Conservation (phyloP, 2,113 vertebrate genomes). For the Salminus brasiliensis region DNA sequence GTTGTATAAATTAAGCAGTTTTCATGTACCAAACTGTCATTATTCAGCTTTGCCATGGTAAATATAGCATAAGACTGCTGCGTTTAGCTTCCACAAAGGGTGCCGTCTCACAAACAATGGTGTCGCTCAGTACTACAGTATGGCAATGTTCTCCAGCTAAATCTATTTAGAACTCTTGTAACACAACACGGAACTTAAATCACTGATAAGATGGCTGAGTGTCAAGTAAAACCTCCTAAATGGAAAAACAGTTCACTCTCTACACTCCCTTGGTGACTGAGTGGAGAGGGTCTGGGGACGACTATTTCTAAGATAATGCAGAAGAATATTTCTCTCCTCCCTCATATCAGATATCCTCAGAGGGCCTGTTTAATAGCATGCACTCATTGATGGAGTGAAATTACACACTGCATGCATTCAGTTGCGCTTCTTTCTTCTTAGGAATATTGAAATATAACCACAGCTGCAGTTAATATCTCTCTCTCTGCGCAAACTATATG, state of each 20-base stretch:
- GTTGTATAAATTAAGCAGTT: neutral
- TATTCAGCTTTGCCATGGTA: too few species aligned
- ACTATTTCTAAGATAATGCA: neutral
- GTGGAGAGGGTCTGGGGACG: neutral
- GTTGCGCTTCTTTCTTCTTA: neutral
- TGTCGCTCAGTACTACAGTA: neutral
- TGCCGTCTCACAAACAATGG: too few species aligned
- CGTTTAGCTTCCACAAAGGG: too few species aligned
- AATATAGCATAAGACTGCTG: too few species aligned
- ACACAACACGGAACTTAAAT: neutral
- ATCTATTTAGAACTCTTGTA: neutral
- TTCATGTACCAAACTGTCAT: too few species aligned
- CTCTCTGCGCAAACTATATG: neutral
- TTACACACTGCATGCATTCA: neutral
- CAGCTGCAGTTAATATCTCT: neutral
- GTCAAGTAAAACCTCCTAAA: neutral
- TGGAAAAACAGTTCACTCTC: constrained; percentile 6
- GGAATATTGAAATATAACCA: neutral
- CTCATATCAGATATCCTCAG: constrained; percentile 4
- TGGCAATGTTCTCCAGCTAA: neutral
- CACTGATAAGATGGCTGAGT: neutral
- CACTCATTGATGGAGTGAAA: neutral
- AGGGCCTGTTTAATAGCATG: neutral
- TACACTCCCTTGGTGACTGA: neutral
- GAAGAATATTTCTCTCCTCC: neutral